phyloP scores from a whole-genome alignment of 2,888 invertebrate species.

The Cerastis leucographa region DNA sequence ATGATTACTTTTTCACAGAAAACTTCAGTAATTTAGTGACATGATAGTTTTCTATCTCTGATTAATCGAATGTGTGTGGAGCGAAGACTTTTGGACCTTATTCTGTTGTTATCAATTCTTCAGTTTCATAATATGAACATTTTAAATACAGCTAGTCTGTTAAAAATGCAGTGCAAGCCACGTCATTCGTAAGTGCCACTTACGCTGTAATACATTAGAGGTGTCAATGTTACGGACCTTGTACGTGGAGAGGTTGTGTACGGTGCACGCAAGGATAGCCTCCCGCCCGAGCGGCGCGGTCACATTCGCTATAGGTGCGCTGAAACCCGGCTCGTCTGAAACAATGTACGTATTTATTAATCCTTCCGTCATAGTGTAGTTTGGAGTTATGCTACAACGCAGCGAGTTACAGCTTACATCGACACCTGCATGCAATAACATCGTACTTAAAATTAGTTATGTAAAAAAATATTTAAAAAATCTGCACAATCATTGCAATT shows the following conservation, averaged over 20 bases:
- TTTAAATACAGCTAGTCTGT: no score
- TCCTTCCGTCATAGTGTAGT: neutral
- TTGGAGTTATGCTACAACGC: conserved; percentile 25
- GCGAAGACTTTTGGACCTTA: no score
- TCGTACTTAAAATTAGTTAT: no score
- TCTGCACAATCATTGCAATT: no score
- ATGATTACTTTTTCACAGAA: no score
- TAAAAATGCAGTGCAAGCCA: conserved; percentile 15
- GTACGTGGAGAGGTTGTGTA: conserved; percentile 95
- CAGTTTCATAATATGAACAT: no score
- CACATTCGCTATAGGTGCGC: conserved; percentile 95
- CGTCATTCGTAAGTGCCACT: conserved; percentile 12
- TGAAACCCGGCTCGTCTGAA: conserved; percentile 95
- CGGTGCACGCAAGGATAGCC: conserved; percentile 95
- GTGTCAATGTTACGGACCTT: conserved; percentile 91
- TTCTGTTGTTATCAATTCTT: no score
- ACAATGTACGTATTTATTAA: conserved; percentile 65
- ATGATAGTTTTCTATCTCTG: no score
- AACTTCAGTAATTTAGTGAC: no score
- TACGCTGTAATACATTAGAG: conserved; percentile 11
- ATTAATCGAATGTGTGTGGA: no score
- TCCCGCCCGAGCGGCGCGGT: conserved; percentile 96
- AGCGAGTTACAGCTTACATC: conserved; percentile 7
- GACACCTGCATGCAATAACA: no score
- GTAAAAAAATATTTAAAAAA: no score